Conservation (phyloP, 2,888 invertebrate species). For the Lordiphosa fenestrarum region DNA sequence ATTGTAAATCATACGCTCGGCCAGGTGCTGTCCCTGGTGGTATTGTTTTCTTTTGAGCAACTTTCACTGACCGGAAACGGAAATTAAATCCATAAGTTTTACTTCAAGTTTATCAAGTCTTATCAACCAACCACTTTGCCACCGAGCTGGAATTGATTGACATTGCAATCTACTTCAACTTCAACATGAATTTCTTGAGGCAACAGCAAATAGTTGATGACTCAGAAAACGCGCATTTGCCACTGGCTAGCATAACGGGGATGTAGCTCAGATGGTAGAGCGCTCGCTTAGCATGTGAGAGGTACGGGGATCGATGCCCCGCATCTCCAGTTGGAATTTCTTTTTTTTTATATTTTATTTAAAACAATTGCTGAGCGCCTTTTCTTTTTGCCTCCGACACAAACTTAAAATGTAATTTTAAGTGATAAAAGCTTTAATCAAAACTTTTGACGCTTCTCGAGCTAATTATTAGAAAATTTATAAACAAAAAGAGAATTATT, state of each 20-base stretch:
- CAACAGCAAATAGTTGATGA: neutral
- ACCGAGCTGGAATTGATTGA: too few species aligned
- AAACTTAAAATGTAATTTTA: too few species aligned
- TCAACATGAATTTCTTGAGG: neutral
- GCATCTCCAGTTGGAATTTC: conserved; percentile 73
- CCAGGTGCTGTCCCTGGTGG: conserved; percentile 48
- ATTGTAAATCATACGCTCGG: conserved; percentile 22
- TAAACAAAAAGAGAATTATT: too few species aligned
- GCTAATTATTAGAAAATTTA: too few species aligned
- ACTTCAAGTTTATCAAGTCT: too few species aligned
- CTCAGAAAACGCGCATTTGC: neutral
- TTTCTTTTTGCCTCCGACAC: too few species aligned
- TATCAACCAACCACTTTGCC: too few species aligned
- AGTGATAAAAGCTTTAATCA: too few species aligned
- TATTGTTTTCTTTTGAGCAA: conserved; percentile 55
- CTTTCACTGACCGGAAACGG: conserved; percentile 75
- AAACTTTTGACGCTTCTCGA: too few species aligned
- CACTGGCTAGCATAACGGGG: conserved; percentile 54
- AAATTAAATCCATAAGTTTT: conserved; percentile 74
- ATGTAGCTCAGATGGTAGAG: conserved; percentile 81
- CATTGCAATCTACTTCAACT: too few species aligned
- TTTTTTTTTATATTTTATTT: neutral
- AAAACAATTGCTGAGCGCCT: too few species aligned
- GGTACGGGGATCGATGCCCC: conserved; percentile 81
- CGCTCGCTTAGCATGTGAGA: conserved; percentile 81